Evolutionary conservation across 2,797 vertebrate genomes (phyloP).

Genomic region (Phrynocephalus vlangalii): DNA sequence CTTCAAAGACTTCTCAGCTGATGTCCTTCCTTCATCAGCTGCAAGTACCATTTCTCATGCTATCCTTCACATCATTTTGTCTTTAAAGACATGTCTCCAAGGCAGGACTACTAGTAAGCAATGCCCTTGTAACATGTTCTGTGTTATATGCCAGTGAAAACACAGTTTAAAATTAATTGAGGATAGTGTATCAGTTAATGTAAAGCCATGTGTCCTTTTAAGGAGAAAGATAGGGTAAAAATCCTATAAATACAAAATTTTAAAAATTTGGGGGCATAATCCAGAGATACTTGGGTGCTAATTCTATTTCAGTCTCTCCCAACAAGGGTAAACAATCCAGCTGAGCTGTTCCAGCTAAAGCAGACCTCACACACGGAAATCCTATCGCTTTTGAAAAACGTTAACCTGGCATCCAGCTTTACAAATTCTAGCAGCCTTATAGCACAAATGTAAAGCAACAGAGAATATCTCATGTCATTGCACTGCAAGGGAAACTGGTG

Average conservation of each 20-base stretch:
- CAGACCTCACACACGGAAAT: conserved; percentile 56
- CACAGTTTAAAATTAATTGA: conserved; percentile 39
- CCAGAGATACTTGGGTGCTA: conserved; percentile 59
- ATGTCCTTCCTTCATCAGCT: not conserved
- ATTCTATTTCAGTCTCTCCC: conserved; percentile 58
- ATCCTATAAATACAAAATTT: too few relatives aligned
- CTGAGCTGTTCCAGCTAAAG: conserved; percentile 65
- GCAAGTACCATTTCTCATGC: not conserved
- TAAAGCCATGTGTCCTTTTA: not conserved
- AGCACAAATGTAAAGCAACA: not conserved
- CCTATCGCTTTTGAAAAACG: conserved; percentile 61
- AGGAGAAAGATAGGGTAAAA: too few relatives aligned
- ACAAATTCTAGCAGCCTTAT: conserved; percentile 56
- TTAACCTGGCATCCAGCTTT: conserved; percentile 59
- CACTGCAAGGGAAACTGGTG: not conserved
- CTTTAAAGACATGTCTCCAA: not conserved
- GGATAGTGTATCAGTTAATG: not conserved
- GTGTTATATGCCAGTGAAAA: conserved; percentile 26
- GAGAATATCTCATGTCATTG: conserved; percentile 28
- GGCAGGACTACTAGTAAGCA: not conserved
- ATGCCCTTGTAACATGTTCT: too few relatives aligned
- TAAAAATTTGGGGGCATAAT: conserved; percentile 26
- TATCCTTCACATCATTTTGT: not conserved
- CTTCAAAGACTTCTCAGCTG: not conserved
- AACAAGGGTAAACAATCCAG: conserved; percentile 58